Evolutionary conservation across 37 sponge, comb jelly and placozoan species (phyloP).

Genomic region (Cladorhizidae sp.): DNA sequence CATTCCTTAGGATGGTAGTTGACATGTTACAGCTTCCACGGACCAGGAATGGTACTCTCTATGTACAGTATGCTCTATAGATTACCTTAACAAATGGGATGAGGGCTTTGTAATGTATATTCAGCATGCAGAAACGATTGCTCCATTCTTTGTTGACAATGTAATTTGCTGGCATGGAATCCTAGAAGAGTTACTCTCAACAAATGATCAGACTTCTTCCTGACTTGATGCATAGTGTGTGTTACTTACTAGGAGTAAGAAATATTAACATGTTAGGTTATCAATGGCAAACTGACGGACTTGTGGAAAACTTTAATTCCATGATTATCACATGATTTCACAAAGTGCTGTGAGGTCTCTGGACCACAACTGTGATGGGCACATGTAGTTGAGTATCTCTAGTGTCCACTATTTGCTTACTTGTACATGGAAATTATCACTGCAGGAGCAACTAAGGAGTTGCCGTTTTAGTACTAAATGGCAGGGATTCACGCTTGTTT

Average conservation of each 20-base stretch:
- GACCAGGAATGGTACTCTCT: slow-evolving; percentile 45
- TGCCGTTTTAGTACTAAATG: too few relatives aligned
- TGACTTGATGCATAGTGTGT: slow-evolving; percentile 27
- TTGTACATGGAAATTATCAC: slow-evolving; percentile 7
- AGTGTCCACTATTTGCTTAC: slow-evolving; percentile 62
- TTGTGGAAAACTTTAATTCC: slow-evolving; percentile 46
- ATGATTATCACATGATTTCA: too few relatives aligned
- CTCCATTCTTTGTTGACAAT: slow-evolving; percentile 33
- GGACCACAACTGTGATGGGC: too few relatives aligned
- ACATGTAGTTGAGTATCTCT: slow-evolving; percentile 51
- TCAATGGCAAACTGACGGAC: slow-evolving; percentile 61
- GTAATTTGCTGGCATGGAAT: slow-evolving; percentile 40
- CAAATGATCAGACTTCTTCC: too few relatives aligned
- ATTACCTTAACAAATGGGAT: slow-evolving; percentile 71
- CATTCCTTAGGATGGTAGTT: slow-evolving; percentile 55
- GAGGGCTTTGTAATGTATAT: slow-evolving; percentile 63
- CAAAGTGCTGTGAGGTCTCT: slow-evolving; percentile 35
- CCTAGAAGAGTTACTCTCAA: slow-evolving; percentile 47
- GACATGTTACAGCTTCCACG: slow-evolving; percentile 52
- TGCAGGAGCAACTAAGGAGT: slow-evolving; percentile 57
- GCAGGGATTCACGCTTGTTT: too few relatives aligned
- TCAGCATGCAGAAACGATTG: slow-evolving; percentile 56
- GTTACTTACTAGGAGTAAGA: slow-evolving; percentile 12
- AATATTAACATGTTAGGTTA: slow-evolving; percentile 63
- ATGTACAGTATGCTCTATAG: slow-evolving; percentile 57